Percentiles rank a stretch among this genome's conserved stretches.
These are phyloP conservation scores for Quadroppia sp. DNA, from an alignment of 2,888 invertebrate species.

Conservation along the genomic window DNA sequence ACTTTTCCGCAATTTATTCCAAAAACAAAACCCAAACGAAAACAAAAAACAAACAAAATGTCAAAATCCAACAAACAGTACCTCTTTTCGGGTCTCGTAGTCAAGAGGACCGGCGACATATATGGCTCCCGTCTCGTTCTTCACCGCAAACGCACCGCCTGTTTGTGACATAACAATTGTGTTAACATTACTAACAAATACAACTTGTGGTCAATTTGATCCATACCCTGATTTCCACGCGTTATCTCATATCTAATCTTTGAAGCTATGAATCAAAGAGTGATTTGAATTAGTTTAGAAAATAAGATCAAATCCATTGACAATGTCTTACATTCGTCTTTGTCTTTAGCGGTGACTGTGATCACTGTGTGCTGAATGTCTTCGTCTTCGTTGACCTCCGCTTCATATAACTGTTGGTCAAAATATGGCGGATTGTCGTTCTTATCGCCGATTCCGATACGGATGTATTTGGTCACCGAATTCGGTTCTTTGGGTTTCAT, in stretches of 20 bases:
- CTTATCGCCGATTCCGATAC: constrained; percentile 96
- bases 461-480: constrained; percentile 96
- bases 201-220: too few relatives aligned
- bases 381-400: constrained; percentile 96
- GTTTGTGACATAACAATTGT: too few relatives aligned
- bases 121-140: constrained; percentile 97
- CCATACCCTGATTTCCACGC: constrained; percentile 88
- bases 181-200: too few relatives aligned
- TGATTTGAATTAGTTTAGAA: too few relatives aligned
- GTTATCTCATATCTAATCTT: constrained; percentile 99
- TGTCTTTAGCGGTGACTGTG: constrained; percentile 97
- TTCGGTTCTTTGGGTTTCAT: constrained; percentile 83
- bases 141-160: constrained; percentile 96
- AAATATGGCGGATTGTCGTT: constrained; percentile 99
- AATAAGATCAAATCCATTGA: too few relatives aligned
- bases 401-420: constrained; percentile 92
- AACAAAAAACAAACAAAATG: constrained; percentile 39
- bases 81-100: constrained; percentile 92
- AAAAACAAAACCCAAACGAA: constrained; percentile 25
- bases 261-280: constrained; percentile 79
- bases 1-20: neutral
- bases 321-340: constrained; percentile 88
- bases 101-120: constrained; percentile 95
- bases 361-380: constrained; percentile 94
- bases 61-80: constrained; percentile 59